Evolutionary conservation across 2,888 invertebrate species (phyloP).

Genomic region (Xanthia togata): DNA sequence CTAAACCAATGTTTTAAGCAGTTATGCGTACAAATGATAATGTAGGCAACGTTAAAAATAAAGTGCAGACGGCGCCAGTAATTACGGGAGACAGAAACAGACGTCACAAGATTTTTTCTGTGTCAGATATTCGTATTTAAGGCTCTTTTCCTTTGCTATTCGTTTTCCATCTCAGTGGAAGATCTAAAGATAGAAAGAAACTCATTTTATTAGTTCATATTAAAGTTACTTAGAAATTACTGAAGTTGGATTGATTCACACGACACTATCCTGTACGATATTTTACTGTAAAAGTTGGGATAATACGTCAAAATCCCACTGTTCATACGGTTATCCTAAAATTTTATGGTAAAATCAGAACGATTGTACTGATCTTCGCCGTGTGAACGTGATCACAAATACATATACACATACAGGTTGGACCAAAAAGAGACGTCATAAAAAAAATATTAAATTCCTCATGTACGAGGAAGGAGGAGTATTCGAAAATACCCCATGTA

Average conservation of each 20-base stretch:
- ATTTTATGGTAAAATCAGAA: no score
- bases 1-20: neutral
- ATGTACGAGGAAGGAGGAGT: no score
- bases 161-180: neutral
- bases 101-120: neutral
- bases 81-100: neutral
- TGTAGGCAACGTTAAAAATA: neutral
- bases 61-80: neutral
- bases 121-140: neutral
- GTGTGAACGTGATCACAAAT: no score
- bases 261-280: neutral
- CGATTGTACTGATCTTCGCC: no score
- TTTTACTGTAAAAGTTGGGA: neutral
- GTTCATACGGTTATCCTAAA: no score
- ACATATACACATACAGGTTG: no score
- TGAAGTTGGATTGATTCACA: neutral
- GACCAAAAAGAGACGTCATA: no score
- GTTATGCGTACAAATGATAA: neutral
- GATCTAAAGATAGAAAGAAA: neutral
- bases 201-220: neutral
- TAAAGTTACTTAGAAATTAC: neutral
- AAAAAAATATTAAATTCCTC: no score
- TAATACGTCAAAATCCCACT: no score
- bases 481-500: no score
- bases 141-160: neutral